phyloP scores from a whole-genome alignment of 2,797 vertebrate genomes.

The Eleutherodactylus coqui region DNA sequence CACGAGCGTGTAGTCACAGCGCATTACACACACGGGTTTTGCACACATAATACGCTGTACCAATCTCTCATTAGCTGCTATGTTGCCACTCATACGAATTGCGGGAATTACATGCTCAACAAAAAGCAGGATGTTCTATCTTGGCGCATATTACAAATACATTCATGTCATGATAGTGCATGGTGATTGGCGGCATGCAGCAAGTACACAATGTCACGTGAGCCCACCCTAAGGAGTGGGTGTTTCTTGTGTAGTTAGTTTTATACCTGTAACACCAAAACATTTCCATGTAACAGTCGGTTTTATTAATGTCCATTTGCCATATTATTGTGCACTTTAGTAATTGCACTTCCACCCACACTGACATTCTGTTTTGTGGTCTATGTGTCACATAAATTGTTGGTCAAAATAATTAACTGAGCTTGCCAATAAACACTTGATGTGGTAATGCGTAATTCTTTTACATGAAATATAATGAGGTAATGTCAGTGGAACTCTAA shows the following conservation, averaged over 20 bases:
- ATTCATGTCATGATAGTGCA: too few species aligned
- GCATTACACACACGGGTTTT: too few species aligned
- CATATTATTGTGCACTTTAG: conserved; percentile 7
- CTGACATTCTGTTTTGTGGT: conserved; percentile 25
- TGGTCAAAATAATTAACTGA: conserved; percentile 35
- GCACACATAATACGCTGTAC: too few species aligned
- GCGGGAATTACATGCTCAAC: too few species aligned
- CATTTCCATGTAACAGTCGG: background rate
- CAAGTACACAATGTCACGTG: too few species aligned
- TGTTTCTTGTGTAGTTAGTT: background rate
- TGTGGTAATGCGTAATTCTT: conserved; percentile 2
- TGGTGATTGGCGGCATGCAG: too few species aligned
- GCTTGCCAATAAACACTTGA: background rate
- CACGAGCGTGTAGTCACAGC: too few species aligned
- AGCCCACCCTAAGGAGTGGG: background rate
- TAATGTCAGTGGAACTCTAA: conserved; percentile 1
- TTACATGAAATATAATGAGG: background rate
- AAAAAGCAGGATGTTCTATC: too few species aligned
- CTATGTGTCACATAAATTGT: conserved; percentile 21
- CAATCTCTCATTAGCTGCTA: too few species aligned
- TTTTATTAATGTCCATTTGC: conserved; percentile 12
- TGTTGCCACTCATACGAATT: too few species aligned
- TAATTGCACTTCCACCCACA: conserved; percentile 36
- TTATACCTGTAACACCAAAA: background rate
- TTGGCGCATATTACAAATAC: too few species aligned